Conservation (phyloP, 2,113 vertebrate genomes). For the Numida meleagris region DNA sequence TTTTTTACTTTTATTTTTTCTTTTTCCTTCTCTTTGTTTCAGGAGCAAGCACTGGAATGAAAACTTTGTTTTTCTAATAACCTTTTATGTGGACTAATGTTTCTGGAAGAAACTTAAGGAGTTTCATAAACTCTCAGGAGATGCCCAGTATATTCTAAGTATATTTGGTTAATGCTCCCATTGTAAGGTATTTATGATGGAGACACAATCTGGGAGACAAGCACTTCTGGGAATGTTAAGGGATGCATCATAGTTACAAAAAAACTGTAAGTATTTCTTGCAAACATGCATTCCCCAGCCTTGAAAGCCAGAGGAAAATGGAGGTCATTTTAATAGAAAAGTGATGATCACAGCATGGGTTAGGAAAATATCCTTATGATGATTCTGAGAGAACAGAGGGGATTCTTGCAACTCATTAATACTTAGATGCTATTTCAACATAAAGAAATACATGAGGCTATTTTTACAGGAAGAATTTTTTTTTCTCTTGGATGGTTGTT, state of each 20-base stretch:
- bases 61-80: conserved; percentile 13
- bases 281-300: not conserved
- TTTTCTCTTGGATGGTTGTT: not conserved
- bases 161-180: not conserved
- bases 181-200: not conserved
- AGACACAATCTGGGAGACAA: not conserved
- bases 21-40: not conserved
- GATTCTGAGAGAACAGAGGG: not conserved
- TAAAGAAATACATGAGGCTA: not conserved
- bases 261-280: not conserved
- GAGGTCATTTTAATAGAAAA: not conserved
- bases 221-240: not conserved
- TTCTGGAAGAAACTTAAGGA: not conserved
- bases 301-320: not conserved
- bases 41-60: not conserved
- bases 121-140: not conserved
- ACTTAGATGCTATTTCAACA: not conserved
- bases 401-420: not conserved
- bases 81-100: not conserved
- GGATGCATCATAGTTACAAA: too few species aligned
- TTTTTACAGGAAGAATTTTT: not conserved
- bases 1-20: not conserved
- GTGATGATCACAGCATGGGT: not conserved
- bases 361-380: not conserved
- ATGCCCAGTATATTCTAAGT: not conserved